These are phyloP conservation scores for Puffinus mauretanicus DNA, from an alignment of 2,113 vertebrate species.

Conservation along the genomic window DNA sequence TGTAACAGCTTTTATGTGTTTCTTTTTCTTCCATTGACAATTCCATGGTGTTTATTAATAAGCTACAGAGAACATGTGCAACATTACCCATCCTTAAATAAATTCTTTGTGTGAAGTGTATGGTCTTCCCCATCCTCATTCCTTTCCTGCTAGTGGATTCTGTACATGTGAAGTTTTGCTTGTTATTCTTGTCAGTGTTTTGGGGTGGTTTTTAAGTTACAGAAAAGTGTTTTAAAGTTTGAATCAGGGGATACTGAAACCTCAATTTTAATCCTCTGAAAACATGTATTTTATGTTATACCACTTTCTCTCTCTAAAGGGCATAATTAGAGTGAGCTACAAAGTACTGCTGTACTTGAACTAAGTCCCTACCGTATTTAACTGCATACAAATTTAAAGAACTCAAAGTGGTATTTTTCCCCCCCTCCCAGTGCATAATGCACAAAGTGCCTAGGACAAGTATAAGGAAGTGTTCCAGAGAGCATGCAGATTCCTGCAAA, in stretches of 20 bases:
- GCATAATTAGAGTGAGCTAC: neutral
- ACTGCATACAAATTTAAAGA: neutral
- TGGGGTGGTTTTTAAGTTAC: neutral
- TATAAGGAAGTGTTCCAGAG: neutral
- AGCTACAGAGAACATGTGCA: neutral
- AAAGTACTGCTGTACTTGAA: neutral
- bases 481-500: neutral
- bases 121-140: neutral
- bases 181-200: neutral
- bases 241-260: neutral
- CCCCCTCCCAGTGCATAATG: neutral
- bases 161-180: neutral
- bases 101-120: neutral
- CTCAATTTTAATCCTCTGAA: neutral
- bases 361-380: neutral
- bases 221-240: neutral
- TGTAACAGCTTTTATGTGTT: neutral
- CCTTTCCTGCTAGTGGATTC: neutral
- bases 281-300: neutral
- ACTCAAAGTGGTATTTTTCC: neutral
- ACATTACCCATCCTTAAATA: neutral
- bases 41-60: neutral
- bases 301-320: neutral
- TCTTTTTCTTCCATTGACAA: neutral
- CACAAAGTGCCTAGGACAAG: neutral